Base-by-base conservation (phyloP, 2,113 vertebrate genomes). In the Lichenostomus cassidix region DNA sequence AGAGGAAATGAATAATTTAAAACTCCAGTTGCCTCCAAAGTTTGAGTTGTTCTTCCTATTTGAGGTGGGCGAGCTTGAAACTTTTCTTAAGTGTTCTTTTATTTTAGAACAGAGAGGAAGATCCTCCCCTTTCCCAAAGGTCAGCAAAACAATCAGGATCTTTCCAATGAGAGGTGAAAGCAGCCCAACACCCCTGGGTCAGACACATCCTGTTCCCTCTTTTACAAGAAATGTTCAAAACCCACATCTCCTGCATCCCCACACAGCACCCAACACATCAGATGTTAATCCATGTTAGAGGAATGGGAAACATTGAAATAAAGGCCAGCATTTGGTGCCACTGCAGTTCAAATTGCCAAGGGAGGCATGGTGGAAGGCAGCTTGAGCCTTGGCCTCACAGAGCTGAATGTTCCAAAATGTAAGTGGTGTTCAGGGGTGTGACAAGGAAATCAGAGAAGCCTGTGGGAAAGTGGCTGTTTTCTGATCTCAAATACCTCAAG, bases 211-310 rank as follows among this genome's bases (percentile, higher is more conserved):
- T 44, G 3, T 25, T 80, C 52, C 4, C 17, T 77, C 62, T 73
- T 31, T 42, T 23, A 5, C 0, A 0, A 0, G 3, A 27, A 58
- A 33, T 2, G 1, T 41, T 67, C 37, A 58, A 81, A 74, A 1
- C 18, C 23, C 21, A 24, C 15, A 19, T 5, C 6, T 75, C 41
- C 35, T 46, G 4, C 28, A 59, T 78, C 19, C 12, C 17, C 5
- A 31, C 7, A 6, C 4, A 9, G 5, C 11, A 37, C 11, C 16
- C n/a, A 56, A 2, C 10, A 18, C 6, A 10, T 46, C 31, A 78
- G 35, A 6, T 17, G 20, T 2, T 55, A 13, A 18, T 63, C 19
- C 16, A 0, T 8, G 0, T 44, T 13, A 41, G 15, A 68, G 47
- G 37, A 50, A 52, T 5, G 24, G 41, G 20, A 60, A 73, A 5